Base-by-base conservation (phyloP, 2,797 vertebrate species). In the Pyrocephalus nanus region DNA sequence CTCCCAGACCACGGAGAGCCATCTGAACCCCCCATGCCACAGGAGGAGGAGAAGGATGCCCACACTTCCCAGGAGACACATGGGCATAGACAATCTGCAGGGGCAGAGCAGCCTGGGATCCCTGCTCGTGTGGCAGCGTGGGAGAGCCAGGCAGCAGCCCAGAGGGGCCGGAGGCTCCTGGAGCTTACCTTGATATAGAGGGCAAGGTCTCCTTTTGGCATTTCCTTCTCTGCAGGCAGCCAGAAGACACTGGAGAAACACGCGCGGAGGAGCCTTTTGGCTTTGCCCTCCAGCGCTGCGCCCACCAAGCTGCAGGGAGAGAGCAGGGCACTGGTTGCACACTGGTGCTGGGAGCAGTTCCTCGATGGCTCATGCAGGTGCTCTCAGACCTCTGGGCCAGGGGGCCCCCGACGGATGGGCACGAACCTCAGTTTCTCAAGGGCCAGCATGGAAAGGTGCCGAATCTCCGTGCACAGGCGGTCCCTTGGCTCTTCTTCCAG, bases 121-220 rank as follows among this genome's bases (percentile, higher is more conserved):
- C 58, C 23, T 9, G 71, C 6, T 29, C 14, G 2, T 18, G 29
- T 6, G 3, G 1, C 58, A 55, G 55, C 34, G 38, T 2, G 1
- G 54, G 18, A n/a, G 5, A 51, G 23, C 3, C 70, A 67, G 47
- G 48, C 51, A 69, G 22, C 42, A 62, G 57, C 30, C 36, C 75
- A 27, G 58, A 47, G 38, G 34, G 30, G 10, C 58, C 7, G 25
- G 25, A 40, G 71, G 50, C 42, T 73, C 47, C 36, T 9, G 19
- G 4, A 18, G 65, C 50, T 95, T 9, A 88, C 86, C 69, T 67
- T 67, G 34, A 6, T 4, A 5, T 27, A 74, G 62, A 74, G 77
- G 26, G 48, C 8, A 42, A 7, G 45, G n/a, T 58, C 6, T 3
- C 50, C 50, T 27, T 51, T 17, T 6, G 53, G 25, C 76, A 88